Percentiles rank a stretch among this genome's conserved stretches.
phyloP scores from a whole-genome alignment of 2,797 vertebrate genomes.

The Anniella stebbinsi region DNA sequence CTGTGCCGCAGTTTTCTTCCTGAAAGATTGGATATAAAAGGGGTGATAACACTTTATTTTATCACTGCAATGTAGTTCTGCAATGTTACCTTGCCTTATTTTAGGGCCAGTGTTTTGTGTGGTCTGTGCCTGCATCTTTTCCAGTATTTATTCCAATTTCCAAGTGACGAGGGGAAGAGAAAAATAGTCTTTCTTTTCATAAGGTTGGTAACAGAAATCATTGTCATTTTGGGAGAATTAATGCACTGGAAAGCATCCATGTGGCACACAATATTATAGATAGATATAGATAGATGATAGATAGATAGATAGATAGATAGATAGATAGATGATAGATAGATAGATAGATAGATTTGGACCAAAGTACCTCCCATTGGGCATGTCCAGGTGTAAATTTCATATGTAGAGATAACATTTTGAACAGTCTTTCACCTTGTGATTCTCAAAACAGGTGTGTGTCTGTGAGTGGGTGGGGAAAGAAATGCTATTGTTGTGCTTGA shows the following conservation, averaged over 20 bases:
- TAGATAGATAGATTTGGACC: background rate
- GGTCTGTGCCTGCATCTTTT: background rate
- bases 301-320: too few species aligned
- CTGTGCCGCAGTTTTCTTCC: background rate
- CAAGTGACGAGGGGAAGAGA: background rate
- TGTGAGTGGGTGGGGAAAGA: background rate
- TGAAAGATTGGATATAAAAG: background rate
- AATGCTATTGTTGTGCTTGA: background rate
- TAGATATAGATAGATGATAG: too few species aligned
- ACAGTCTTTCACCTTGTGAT: background rate
- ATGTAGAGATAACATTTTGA: background rate
- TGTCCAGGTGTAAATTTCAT: background rate
- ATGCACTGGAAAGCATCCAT: background rate
- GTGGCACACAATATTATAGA: background rate
- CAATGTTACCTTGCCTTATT: background rate
- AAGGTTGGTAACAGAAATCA: background rate
- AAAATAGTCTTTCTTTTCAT: background rate
- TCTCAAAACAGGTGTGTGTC: background rate
- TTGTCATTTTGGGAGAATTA: background rate
- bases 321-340: too few species aligned
- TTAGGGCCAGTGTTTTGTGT: background rate
- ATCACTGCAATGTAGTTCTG: background rate
- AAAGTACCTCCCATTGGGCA: background rate
- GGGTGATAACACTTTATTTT: background rate
- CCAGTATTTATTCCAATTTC: background rate